phyloP scores from a whole-genome alignment of 2,113 vertebrate species.

The Pantherophis guttatus region DNA sequence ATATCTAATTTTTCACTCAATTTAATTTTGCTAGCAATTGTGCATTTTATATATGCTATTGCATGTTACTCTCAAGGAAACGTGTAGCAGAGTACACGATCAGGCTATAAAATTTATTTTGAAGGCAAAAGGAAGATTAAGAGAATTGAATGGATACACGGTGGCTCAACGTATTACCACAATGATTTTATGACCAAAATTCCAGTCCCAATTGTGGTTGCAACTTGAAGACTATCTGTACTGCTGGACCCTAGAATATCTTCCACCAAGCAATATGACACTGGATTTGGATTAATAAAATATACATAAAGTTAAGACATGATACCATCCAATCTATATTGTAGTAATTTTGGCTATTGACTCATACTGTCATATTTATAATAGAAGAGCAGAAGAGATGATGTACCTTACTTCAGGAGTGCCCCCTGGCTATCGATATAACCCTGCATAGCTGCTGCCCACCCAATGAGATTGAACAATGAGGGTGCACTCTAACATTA shows the following conservation, averaged over 20 bases:
- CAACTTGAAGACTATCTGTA: neutral
- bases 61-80: neutral
- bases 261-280: neutral
- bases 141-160: neutral
- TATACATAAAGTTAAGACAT: neutral
- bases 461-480: neutral
- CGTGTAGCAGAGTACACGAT: neutral
- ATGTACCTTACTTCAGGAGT: neutral
- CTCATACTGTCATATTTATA: neutral
- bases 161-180: neutral
- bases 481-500: neutral
- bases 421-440: neutral
- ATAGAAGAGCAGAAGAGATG: neutral
- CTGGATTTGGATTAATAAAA: neutral
- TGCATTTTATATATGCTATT: neutral
- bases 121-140: neutral
- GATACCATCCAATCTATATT: neutral
- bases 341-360: neutral
- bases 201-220: neutral
- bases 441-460: neutral
- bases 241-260: neutral
- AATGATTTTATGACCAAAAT: neutral
- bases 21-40: neutral
- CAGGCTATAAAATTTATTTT: neutral
- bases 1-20: neutral